Evolutionary conservation across 2,113 vertebrate species (phyloP), one percentile per base, ranked within the genome.

Genomic region (Triplophysa rosa): DNA sequence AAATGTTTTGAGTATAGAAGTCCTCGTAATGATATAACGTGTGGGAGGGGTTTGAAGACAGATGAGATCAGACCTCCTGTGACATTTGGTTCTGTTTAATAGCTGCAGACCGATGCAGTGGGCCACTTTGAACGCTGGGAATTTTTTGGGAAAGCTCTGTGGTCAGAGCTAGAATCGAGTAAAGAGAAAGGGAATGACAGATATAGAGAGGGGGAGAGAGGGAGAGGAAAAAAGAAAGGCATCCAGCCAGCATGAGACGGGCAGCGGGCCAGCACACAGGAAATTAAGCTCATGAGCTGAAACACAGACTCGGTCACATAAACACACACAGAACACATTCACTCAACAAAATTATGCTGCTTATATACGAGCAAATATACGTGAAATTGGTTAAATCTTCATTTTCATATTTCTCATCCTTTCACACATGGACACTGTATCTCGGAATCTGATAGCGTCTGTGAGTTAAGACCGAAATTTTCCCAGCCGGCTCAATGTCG

Each of bases 141-240:
- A 65, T 76, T 65, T 76, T 65, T 45, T 77, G 78, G 68, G 67
- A 71, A 82, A 56, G 24, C 59, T 77, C 24, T 71, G 67, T 65
- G 63, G 75, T 29, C 65, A 40, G 63, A 42, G 33, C 21, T 67
- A 33, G 16, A 78, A 65, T 1, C 17, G 70, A 75, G 49, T 65
- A 56, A 77, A 70, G 47, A 54, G 72, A 61, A 40, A 29, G 45
- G 47, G 45, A 68, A 67, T n/a, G 3, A 29, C 29, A 59, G 23
- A 45, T 49, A n/a, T 16, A 23, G 21, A 29, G 29, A 29, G 71
- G 74, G 13, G 54, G 68, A 54, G 11, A 63, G 17, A 16, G 33
- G 9, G 5, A 40, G 33, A 59, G 52, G 42, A 33, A 47, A 52
- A 66, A 21, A 49, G 67, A 66, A 24, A 77, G 33, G 58, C 19